Evolutionary conservation across 2,888 invertebrate genomes (phyloP).

Genomic region (Pharmacophagus antenor): DNA sequence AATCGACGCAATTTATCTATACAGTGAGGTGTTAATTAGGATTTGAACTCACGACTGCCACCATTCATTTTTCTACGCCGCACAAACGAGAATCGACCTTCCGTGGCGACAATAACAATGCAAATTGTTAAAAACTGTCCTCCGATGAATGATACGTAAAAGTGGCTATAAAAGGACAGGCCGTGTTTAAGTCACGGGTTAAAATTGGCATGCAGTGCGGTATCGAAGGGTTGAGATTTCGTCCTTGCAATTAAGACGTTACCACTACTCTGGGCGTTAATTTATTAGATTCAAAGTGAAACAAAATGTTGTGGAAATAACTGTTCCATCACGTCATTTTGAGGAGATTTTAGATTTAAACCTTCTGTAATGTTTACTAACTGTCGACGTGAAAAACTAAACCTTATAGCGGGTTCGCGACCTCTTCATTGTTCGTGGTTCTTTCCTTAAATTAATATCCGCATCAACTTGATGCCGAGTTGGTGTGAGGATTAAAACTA

Average conservation of each 20-base stretch:
- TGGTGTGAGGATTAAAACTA: no score
- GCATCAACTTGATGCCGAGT: no score
- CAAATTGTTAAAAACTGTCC: constrained; percentile 28
- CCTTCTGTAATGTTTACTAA: no score
- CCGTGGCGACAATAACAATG: constrained; percentile 35
- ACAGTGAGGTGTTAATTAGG: constrained; percentile 77
- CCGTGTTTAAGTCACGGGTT: constrained; percentile 69
- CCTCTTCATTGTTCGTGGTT: no score
- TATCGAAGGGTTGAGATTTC: constrained; percentile 57
- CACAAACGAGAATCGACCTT: constrained; percentile 40
- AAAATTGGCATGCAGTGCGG: constrained; percentile 66
- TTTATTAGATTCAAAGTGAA: no score
- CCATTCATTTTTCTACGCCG: constrained; percentile 46
- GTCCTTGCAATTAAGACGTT: constrained; percentile 64
- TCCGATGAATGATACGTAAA: constrained; percentile 69
- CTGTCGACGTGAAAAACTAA: no score
- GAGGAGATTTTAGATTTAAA: no score
- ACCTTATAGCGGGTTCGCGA: no score
- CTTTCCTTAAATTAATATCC: no score
- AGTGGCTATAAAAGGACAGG: constrained; percentile 67
- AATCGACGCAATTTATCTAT: constrained; percentile 76
- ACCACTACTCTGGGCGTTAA: constrained; percentile 20
- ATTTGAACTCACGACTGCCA: constrained; percentile 75
- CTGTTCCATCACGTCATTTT: no score
- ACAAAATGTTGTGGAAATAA: no score